A percentile compares a stretch with the other conserved stretches of the same genome.
Conservation (phyloP, 2,797 vertebrate genomes). For the Schizothorax lantsangensis region DNA sequence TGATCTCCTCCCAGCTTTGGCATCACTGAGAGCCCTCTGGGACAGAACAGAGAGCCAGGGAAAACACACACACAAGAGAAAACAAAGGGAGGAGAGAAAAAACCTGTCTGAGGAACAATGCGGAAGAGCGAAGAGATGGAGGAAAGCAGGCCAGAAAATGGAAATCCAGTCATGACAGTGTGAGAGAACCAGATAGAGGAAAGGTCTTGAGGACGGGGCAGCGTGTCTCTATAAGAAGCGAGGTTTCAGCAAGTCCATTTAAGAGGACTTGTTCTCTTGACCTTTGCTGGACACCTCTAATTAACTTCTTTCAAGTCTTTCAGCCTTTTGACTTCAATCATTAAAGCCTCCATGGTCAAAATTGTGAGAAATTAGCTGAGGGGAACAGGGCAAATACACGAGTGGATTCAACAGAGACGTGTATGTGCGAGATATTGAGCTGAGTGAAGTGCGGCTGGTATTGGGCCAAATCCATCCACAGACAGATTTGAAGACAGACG, state of each 20-base stretch:
- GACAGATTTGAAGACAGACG: conserved; percentile 50
- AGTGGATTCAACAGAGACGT: background rate
- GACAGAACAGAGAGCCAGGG: conserved; percentile 37
- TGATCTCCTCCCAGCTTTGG: conserved; percentile 57
- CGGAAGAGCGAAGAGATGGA: conserved; percentile 20
- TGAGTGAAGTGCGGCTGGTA: conserved; percentile 40
- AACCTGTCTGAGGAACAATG: conserved; percentile 39
- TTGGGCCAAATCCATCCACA: conserved; percentile 18
- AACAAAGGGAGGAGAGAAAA: conserved; percentile 24
- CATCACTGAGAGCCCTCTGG: conserved; percentile 51
- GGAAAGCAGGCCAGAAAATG: conserved; percentile 12
- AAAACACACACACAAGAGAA: conserved; percentile 47
- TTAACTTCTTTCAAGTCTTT: conserved; percentile 50
- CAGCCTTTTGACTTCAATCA: conserved; percentile 27
- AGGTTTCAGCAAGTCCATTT: conserved; percentile 20
- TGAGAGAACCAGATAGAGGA: conserved; percentile 15
- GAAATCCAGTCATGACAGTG: conserved; percentile 13
- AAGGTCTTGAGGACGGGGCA: background rate
- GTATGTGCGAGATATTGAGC: conserved; percentile 18
- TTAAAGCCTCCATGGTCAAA: conserved; percentile 44
- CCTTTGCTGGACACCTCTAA: conserved; percentile 36
- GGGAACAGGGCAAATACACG: conserved; percentile 25
- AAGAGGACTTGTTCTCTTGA: conserved; percentile 39
- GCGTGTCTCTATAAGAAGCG: background rate
- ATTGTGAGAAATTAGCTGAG: conserved; percentile 38